Base-by-base conservation (phyloP, 2,113 vertebrate genomes). In the Gadus chalcogrammus region DNA sequence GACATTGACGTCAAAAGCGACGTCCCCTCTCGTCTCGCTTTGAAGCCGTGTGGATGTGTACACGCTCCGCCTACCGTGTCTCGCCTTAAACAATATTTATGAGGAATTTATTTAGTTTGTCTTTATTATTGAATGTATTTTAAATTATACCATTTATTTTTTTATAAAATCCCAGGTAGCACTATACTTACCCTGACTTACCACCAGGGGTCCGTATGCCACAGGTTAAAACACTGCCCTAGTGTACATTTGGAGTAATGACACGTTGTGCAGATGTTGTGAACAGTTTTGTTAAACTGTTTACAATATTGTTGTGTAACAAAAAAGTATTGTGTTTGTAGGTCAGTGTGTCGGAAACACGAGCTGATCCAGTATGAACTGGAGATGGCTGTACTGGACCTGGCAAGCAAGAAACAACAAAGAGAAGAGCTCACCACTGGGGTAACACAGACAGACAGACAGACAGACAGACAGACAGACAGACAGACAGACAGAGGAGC, bases 301-400 rank as follows among this genome's bases (percentile, higher is more conserved):
- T 35, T 7, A 35, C 31, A 9, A 13, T 13, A 58, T 58, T 56
- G 17, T 38, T 24, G 28, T 28, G 66, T 13, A 24, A 13, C 18
- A 20, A 61, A 61, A 1, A 20, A 24, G 11, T 12, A 12, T 5
- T 27, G 6, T 79, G 1, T 80, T 5, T 84, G 22, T 77, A 98
- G 96, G 90, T 93, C 95, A n/a, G 96, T 97, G 15, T 97, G 95
- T 83, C 91, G 87, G 85, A 98, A 98, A 79, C 94, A 98, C 5
- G 95, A 98, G 76, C 81, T 97, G 72, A 92, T 94, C 85, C 96
- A 98, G 64, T 97, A 96, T 71, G 96, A 97, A 67, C 75, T 97
- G 91, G 96, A 98, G 91, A 92, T 90, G 78, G 91, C 90, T 56
- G 93, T 91, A 60, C 94, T 94, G 82, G 96, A 96, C 78, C 89